phyloP scores from a whole-genome alignment of 2,797 vertebrate species.

The Pagetopsis macropterus region DNA sequence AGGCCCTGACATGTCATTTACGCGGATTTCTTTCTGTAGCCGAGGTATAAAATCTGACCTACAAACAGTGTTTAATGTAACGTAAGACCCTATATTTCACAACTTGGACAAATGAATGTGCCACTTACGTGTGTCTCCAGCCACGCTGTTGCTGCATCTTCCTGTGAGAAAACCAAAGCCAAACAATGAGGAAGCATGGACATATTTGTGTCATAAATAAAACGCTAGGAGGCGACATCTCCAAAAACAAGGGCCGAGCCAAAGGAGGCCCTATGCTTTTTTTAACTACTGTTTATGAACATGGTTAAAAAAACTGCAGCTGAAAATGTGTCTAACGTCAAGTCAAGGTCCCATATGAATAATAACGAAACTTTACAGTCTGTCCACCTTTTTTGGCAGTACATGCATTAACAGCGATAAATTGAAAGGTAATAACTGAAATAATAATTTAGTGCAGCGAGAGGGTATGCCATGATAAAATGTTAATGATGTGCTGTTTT shows the following conservation, averaged over 20 bases:
- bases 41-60: no score
- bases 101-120: background rate
- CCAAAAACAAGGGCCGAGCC: background rate
- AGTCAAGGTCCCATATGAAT: background rate
- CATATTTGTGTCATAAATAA: background rate
- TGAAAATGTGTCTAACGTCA: slow-evolving; percentile 15
- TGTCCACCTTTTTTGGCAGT: background rate
- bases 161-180: slow-evolving; percentile 75
- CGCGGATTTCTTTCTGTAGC: background rate
- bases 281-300: slow-evolving; percentile 7
- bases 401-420: background rate
- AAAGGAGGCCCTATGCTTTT: background rate
- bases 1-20: background rate
- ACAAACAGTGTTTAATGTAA: no score
- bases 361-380: rapidly evolving
- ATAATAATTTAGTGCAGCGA: background rate
- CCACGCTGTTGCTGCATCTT: slow-evolving; percentile 77
- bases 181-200: background rate
- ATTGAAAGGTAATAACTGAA: background rate
- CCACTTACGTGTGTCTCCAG: slow-evolving; percentile 82
- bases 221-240: slow-evolving; percentile 71
- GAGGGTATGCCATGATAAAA: rapidly evolving
- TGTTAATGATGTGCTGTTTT: background rate
- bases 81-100: background rate
- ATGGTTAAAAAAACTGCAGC: slow-evolving; percentile 5